Conservation (phyloP, 53 echinoderm and acorn worm species). For the Apostichopus leukothele region DNA sequence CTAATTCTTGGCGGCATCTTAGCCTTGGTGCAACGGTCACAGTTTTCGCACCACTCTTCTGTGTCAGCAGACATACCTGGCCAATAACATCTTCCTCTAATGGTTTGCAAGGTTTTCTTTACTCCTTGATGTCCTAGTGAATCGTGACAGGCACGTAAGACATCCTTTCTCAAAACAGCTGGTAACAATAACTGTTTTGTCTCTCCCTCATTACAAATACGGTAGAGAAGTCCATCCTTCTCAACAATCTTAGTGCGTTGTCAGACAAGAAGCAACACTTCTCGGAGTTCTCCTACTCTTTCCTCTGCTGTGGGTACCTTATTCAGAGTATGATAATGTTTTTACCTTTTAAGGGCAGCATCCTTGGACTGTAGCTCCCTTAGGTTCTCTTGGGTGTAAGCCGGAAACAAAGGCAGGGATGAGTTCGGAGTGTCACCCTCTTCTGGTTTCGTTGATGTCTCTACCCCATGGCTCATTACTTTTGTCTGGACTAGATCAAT, state of each 20-base stretch:
- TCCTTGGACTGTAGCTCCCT: slow-evolving; percentile 31
- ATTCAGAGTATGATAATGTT: neutral
- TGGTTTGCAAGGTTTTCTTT: neutral
- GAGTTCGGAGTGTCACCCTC: neutral
- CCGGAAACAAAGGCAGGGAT: slow-evolving; percentile 12
- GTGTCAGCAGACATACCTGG: neutral
- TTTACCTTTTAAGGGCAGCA: slow-evolving; percentile 1
- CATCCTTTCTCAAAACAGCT: neutral
- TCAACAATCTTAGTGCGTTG: no score
- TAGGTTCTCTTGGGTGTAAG: slow-evolving; percentile 17
- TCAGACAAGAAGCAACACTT: slow-evolving; percentile 16
- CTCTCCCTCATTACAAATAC: slow-evolving; percentile 6
- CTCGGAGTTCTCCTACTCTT: neutral
- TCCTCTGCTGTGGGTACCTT: slow-evolving; percentile 20
- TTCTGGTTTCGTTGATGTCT: neutral
- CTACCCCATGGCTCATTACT: neutral
- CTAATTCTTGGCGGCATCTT: slow-evolving; percentile 42
- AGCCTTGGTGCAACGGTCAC: slow-evolving; percentile 52
- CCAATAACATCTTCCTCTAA: slow-evolving; percentile 34
- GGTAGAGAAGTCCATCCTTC: slow-evolving; percentile 38
- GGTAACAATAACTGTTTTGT: slow-evolving; percentile 33
- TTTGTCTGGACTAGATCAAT: neutral
- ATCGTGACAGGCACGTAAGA: slow-evolving; percentile 26
- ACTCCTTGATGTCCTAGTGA: slow-evolving; percentile 18
- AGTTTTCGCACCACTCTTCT: neutral